Evolutionary conservation across 1,140 invertebrate species (phyloP), one percentile per base, ranked within the genome.

Genomic region (Prorops nasuta): DNA sequence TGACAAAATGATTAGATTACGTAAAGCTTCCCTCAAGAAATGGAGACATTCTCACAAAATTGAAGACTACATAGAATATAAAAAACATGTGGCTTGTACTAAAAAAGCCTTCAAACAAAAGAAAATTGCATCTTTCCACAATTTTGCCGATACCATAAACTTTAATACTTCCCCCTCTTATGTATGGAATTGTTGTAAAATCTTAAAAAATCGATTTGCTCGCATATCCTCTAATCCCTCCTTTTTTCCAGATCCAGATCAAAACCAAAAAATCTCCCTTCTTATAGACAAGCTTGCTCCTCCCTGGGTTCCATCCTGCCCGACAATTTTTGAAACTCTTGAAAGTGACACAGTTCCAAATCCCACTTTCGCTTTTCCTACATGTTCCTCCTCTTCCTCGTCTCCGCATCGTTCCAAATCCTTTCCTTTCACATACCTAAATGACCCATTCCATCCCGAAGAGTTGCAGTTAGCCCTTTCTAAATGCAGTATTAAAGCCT

Each of bases 21-120:
- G 44, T 10, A 10, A 14, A 3, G n/a, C 20, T 35, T 32, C 36
- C 14, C 35, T n/a, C 3, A 46, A 38, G 35, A 46, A 38, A 19
- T 46, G 44, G 44, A 1, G 35, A n/a, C 38, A 24, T 20, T 18
- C 44, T 15, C n/a, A 22, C 15, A 12, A 31, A 14, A 9, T 22
- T 2, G 8, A 15, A 3, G 44, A 46, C 35, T 20, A 15, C 2
- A 46, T 28, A 8, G n/a, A 1, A 2, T 46, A 46, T 24, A 46
- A 49, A 12, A 49, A 35, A 37, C 34, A 14, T 16, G 19, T 42
- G 32, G 28, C 2, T 20, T 21, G n/a, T 10, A 22, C 31, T 17
- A 42, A 17, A 28, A 42, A 41, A 49, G 22, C 20, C 4, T 42
- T 37, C 12, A 46, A 46, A 19, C 4, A 17, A 10, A 46, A 46